These are phyloP conservation scores for Nothocercus nigrocapillus DNA, from an alignment of 2,113 vertebrate genomes.

Conservation along the genomic window DNA sequence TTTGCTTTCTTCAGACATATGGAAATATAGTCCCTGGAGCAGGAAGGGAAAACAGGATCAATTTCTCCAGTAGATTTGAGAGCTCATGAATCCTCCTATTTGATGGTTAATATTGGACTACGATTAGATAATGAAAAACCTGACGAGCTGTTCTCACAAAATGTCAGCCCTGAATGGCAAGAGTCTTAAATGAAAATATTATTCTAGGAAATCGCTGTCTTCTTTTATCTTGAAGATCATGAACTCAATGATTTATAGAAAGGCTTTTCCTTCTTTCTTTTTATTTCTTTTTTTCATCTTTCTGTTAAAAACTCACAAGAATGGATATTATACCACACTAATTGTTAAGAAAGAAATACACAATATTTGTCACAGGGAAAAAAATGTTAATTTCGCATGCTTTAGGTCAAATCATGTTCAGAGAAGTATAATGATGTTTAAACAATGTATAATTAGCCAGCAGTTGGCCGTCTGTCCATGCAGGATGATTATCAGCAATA, in stretches of 20 bases:
- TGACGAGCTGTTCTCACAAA: neutral
- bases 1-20: neutral
- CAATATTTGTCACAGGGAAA: neutral
- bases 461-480: neutral
- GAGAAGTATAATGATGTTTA: neutral
- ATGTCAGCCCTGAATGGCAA: neutral
- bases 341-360: neutral
- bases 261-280: no score
- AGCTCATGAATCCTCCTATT: neutral
- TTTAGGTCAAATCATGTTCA: neutral
- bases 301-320: neutral
- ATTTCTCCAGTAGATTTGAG: neutral
- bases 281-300: rapidly evolving
- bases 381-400: rapidly evolving
- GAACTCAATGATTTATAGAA: neutral
- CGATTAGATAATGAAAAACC: neutral
- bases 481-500: neutral
- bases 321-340: neutral
- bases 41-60: neutral
- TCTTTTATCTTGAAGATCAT: neutral
- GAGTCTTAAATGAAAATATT: neutral
- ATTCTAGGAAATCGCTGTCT: neutral
- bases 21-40: neutral
- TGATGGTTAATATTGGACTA: neutral
- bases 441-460: neutral